Base-by-base conservation (phyloP, 2,888 invertebrate species). In the Caenorhabditis macrosperma region DNA sequence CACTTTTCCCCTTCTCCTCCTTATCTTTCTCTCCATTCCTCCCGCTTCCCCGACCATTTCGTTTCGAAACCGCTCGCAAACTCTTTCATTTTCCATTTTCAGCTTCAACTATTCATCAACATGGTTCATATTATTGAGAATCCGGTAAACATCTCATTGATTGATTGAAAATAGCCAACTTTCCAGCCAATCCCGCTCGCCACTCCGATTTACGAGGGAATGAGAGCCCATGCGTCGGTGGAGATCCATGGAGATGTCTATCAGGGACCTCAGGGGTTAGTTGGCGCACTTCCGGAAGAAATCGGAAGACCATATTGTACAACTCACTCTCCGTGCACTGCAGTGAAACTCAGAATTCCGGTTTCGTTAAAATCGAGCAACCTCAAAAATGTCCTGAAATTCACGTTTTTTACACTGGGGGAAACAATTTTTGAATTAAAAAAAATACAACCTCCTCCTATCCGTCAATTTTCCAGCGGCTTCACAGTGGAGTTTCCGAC, bases 61-160 rank as follows among this genome's bases (percentile, higher is more conserved):
- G 26, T 64, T 54, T 66, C 67, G 67, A 67, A 67, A 67, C n/a
- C n/a, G n/a, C n/a, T n/a, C n/a, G n/a, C n/a, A n/a, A 48, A 33
- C 7, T 35, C 35, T 68, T 54, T 55, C 20, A n/a, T 26, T 68
- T 68, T 46, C 26, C 55, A 46, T 60, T 69, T 69, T 41, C 10
- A 48, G 57, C 38, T 68, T 35, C 4, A 4, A 2, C 17, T 33
- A 50, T 20, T 38, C 5, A 10, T 12, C 38, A 68, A 55, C 63
- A 76, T 76, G 76, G 76, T 76, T 55, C 76, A 76, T 35, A 38
- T 76, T 9, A 68, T 76, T 76, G 76, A 76, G 30, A 76, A 76
- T 68, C 76, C 76, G 41, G 68, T 76, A 44, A 61, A 66, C 60
- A 26, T 52, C n/a, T 17, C 17, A 41, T 7, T 28, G 35, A n/a